Evolutionary conservation across 2,888 invertebrate genomes (phyloP), one percentile per base, ranked within the genome.

Genomic region (Diaprepes abbreviatus): DNA sequence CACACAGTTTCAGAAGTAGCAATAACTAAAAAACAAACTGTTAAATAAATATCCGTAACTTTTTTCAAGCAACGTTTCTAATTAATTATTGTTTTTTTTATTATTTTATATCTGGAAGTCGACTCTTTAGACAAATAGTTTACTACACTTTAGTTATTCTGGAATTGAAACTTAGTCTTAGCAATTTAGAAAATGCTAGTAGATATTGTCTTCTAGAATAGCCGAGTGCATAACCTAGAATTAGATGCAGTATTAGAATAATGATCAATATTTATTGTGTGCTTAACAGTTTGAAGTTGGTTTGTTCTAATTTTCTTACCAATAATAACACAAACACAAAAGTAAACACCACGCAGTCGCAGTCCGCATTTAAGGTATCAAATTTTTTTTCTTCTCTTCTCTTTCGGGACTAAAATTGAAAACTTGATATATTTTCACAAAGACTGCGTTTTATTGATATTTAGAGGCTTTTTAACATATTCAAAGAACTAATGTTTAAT

Each of bases 221-320:
- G 48, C 2, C 1, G 14, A 50, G 48, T 50, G 48, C 28, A 50
- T 50, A 58, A 28, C 10, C 19, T 28, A 58, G 55, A 12, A 14
- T 38, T 31, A 43, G 58, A 21, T 24, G 12, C 40, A 40, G 28
- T 38, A 17, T 58, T 58, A 58, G 35, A 55, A 36, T 33, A 19
- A 16, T 35, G 17, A 33, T 52, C 1, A 14, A 19, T 54, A 19
- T 43, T 28, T 21, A n/a, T 28, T 55, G 38, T 58, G 43, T 58
- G 58, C 58, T 43, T 57, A 28, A 43, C 58, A 43, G 38, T 55
- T 54, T 54, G n/a, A n/a, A n/a, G n/a, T n/a, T n/a, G n/a, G 31
- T 35, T 55, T 55, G 31, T 38, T 16, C 48, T 28, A 28, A 50
- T 16, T 50, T 28, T 43, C 3, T 12, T 28, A 14, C 7, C 48